phyloP scores from a whole-genome alignment of 2,113 vertebrate species.

The Neodon shergylaensis region DNA sequence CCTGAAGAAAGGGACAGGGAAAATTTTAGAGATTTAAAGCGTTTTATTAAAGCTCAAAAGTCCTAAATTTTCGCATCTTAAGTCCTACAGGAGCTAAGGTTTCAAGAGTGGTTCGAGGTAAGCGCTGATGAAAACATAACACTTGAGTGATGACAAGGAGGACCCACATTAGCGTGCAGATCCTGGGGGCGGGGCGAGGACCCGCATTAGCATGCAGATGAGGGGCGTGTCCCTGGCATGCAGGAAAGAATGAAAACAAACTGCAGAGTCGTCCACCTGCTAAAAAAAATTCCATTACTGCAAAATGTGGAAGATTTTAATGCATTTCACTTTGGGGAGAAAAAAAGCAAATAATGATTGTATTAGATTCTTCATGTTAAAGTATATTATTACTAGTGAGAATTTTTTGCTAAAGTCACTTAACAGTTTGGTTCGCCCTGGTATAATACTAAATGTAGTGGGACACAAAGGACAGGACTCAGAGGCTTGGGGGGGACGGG shows the following conservation, averaged over 20 bases:
- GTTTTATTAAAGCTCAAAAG: constrained; percentile 24
- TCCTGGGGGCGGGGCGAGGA: neutral
- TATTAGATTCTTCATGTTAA: neutral
- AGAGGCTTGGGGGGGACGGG: neutral
- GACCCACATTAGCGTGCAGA: too few species aligned
- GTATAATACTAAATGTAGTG: neutral
- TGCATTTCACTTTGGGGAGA: neutral
- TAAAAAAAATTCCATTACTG: neutral
- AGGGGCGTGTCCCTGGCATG: neutral
- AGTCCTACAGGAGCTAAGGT: neutral
- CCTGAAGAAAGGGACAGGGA: constrained; percentile 27
- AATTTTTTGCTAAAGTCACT: neutral
- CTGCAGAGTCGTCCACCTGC: neutral
- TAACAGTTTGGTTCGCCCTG: neutral
- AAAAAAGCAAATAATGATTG: neutral
- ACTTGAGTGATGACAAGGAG: neutral
- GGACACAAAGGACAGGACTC: neutral
- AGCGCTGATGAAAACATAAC: neutral
- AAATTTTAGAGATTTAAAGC: constrained; percentile 35
- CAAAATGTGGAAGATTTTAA: constrained; percentile 21
- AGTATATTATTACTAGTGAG: neutral
- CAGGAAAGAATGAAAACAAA: neutral
- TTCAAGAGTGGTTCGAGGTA: neutral
- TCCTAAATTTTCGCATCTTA: neutral
- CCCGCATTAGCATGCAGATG: neutral